Percentiles rank a stretch among this genome's conserved stretches.
Evolutionary conservation across 2,797 vertebrate species (phyloP).

Genomic region (Varecia variegata): DNA sequence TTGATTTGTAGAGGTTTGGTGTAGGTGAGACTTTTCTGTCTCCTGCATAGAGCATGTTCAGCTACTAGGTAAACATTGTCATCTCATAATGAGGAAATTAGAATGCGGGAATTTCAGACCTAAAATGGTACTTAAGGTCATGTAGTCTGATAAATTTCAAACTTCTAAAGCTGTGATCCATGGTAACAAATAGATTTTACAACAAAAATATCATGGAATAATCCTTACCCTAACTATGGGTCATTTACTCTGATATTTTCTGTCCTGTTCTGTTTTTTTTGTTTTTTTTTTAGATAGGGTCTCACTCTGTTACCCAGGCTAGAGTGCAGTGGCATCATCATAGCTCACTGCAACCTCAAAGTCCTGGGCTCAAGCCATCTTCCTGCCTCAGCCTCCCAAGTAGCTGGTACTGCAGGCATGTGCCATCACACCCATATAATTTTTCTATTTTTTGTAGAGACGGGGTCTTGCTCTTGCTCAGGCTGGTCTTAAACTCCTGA

Average conservation of each 20-base stretch:
- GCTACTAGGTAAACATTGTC: background rate
- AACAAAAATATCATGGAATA: background rate
- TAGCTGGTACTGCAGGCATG: background rate
- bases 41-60: background rate
- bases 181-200: slow-evolving; percentile 12
- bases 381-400: background rate
- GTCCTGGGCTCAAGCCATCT: background rate
- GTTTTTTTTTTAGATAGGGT: background rate
- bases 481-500: background rate
- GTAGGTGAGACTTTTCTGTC: background rate
- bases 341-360: background rate
- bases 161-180: slow-evolving; percentile 4
- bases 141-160: slow-evolving; percentile 10
- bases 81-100: background rate
- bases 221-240: background rate
- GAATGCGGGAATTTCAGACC: background rate
- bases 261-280: background rate
- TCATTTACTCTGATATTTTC: background rate
- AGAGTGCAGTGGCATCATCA: background rate
- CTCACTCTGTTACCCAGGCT: background rate
- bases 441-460: background rate
- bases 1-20: background rate
- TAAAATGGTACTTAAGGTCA: background rate
- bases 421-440: background rate
- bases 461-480: background rate